Conservation (phyloP, 2,113 vertebrate species). For the Cyprinodon tularosa region DNA sequence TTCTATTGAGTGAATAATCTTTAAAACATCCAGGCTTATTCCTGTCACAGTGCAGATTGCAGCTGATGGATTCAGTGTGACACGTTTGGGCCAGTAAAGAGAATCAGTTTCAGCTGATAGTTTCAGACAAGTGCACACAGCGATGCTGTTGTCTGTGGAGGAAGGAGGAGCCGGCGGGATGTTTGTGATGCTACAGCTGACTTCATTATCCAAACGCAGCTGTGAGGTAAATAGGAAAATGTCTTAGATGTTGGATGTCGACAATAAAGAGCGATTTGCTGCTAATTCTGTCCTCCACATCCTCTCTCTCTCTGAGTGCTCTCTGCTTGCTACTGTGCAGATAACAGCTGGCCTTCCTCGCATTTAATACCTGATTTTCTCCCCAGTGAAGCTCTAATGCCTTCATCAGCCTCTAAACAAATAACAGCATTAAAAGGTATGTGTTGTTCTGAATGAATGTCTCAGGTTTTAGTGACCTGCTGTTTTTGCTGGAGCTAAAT, state of each 20-base stretch:
- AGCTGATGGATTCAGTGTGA: background rate
- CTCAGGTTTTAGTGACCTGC: background rate
- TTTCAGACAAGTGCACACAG: background rate
- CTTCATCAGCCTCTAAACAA: constrained; percentile 47
- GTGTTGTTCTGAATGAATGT: background rate
- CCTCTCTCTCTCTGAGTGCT: constrained; percentile 5
- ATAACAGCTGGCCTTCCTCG: constrained; percentile 32
- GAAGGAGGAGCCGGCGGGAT: constrained; percentile 11
- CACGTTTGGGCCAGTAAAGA: background rate
- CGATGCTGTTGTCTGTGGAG: background rate
- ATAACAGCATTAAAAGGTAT: constrained; percentile 13
- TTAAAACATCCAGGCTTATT: background rate
- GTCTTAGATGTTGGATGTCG: constrained; percentile 3
- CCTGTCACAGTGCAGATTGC: background rate
- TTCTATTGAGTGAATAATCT: background rate
- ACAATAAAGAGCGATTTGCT: constrained; percentile 36
- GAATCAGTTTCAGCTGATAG: constrained; percentile 10
- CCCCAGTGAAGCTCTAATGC: constrained; percentile 26
- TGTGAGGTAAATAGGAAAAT: constrained; percentile 34
- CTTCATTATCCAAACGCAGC: background rate
- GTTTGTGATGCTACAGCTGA: constrained; percentile 28
- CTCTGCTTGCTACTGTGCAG: constrained; percentile 15
- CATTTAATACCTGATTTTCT: constrained; percentile 34
- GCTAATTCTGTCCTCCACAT: constrained; percentile 27
- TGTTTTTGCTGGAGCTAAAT: background rate